Evolutionary conservation across 2,113 vertebrate species (phyloP), one percentile per base, ranked within the genome.

Genomic region (Acanthochromis polyacanthus): DNA sequence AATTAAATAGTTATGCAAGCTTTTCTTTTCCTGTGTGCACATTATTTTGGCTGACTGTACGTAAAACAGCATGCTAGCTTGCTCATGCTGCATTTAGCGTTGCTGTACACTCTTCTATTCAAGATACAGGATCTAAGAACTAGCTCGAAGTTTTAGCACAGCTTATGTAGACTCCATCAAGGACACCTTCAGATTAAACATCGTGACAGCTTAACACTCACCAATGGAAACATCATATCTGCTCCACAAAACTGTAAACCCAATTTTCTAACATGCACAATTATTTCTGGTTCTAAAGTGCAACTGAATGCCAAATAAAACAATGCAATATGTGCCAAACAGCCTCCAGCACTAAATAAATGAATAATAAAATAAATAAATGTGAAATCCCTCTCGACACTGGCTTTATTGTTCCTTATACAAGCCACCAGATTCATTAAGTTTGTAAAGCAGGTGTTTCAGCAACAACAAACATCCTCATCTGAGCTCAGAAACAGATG

Each of bases 401-500:
- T 15, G 53, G 50, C 48, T 79, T 80, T 61, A 85, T 71, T 75
- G 80, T 85, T 75, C 57, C 52, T 59, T 23, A 59, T 61, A 56
- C 36, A 57, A 70, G 22, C 71, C 75, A 73, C 67, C 23, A 56
- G 79, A 85, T 88, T 85, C 65, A 87, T 87, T 68, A 87, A 59
- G 82, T 86, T 85, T 78, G 76, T 68, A 73, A 82, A 83, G 84
- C 81, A 86, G 81, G 83, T 89, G 78, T 85, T 84, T 63, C 40
- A 53, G 77, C 60, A 76, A 79, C 76, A 85, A 80, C 71, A 84
- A 83, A 72, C 72, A 69, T 79, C 81, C 87, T 84, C 69, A 84
- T 83, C 36, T 78, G 75, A 87, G 73, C 78, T 30, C n/a, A 46
- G 65, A 71, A 86, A 78, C 89, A 91, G 87, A 92, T 89, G 88